Evolutionary conservation across 2,113 vertebrate genomes (phyloP).

Genomic region (Callorhinus ursinus): DNA sequence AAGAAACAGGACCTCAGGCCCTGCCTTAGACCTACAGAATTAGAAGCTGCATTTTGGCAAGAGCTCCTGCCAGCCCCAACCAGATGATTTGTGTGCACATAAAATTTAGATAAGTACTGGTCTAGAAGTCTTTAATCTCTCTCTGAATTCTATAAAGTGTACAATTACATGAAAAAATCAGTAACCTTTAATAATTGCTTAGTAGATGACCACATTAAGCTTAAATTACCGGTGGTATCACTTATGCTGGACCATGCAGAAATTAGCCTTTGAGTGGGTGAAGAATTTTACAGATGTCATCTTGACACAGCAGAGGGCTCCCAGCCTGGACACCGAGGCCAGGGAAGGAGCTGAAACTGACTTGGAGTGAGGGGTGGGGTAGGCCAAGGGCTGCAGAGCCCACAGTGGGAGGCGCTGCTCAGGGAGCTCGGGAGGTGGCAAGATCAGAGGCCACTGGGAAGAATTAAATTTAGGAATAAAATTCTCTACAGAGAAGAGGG

Average conservation of each 20-base stretch:
- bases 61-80: neutral
- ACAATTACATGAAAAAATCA: neutral
- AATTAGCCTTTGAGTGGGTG: neutral
- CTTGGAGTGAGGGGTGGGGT: neutral
- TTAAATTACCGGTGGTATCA: neutral
- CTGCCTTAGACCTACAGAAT: neutral
- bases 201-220: neutral
- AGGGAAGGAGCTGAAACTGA: neutral
- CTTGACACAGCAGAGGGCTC: neutral
- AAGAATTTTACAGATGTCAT: neutral
- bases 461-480: conserved; percentile 23
- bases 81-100: neutral
- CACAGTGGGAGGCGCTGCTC: neutral
- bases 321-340: neutral
- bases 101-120: neutral
- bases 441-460: neutral
- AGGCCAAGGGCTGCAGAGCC: neutral
- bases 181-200: neutral
- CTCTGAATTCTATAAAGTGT: conserved; percentile 18
- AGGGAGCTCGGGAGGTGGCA: neutral
- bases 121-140: neutral
- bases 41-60: neutral
- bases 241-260: neutral
- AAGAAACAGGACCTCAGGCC: neutral
- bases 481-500: neutral